These are phyloP conservation scores for Heliothis peltigera DNA, from an alignment of 2,888 invertebrate species.

Conservation along the genomic window DNA sequence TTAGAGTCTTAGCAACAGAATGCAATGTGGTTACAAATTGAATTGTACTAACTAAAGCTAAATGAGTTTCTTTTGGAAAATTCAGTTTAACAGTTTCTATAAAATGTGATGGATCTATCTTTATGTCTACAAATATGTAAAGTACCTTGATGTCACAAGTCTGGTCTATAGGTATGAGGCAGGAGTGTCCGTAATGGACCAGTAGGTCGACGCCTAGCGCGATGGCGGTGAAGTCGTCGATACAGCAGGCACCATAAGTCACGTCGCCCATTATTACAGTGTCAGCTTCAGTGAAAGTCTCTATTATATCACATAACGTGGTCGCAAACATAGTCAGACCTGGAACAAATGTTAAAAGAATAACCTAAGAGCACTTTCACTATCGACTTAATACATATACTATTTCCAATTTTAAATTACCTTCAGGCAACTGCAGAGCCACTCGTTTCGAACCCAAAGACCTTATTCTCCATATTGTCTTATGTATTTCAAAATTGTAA, in stretches of 20 bases:
- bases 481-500: constrained; percentile 99
- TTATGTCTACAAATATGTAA: constrained; percentile 99
- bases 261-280: constrained; percentile 99
- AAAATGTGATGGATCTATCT: constrained; percentile 98
- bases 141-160: constrained; percentile 96
- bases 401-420: constrained; percentile 62
- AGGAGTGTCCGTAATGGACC: constrained; percentile 99
- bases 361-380: neutral
- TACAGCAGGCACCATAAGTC: constrained; percentile 99
- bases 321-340: constrained; percentile 97
- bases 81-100: constrained; percentile 96
- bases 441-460: constrained; percentile 96
- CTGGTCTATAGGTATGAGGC: constrained; percentile 96
- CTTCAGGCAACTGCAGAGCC: constrained; percentile 99
- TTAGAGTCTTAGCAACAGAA: constrained; percentile 92
- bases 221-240: constrained; percentile 98
- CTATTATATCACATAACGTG: constrained; percentile 97
- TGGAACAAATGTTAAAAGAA: constrained; percentile 64
- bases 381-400: neutral
- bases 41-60: constrained; percentile 98
- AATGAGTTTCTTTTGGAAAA: constrained; percentile 91
- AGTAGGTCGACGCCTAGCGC: constrained; percentile 97
- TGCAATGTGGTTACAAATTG: constrained; percentile 99
- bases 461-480: constrained; percentile 98
- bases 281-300: constrained; percentile 96